These are phyloP conservation scores for Adelognathus sp. DNA, from an alignment of 2,888 invertebrate species.

Conservation along the genomic window DNA sequence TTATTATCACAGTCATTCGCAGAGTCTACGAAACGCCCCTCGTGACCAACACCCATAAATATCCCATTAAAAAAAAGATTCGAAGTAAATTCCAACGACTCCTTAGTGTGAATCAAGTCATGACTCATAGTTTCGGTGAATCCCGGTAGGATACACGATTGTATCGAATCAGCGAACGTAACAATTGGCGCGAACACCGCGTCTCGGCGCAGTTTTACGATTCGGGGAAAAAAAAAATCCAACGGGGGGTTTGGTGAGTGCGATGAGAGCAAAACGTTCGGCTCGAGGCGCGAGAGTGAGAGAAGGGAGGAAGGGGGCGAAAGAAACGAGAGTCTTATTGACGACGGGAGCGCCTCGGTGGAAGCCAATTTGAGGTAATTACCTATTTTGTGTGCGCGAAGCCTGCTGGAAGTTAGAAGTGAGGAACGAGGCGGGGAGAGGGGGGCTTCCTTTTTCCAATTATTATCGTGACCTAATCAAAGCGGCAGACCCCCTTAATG, in stretches of 20 bases:
- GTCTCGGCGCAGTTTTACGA: slow-evolving; percentile 40
- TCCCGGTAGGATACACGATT: background rate
- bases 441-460: slow-evolving; percentile 54
- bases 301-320: background rate
- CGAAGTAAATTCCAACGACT: background rate
- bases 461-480: slow-evolving; percentile 65
- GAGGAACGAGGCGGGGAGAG: slow-evolving; percentile 34
- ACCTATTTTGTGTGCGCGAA: slow-evolving; percentile 60
- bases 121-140: slow-evolving; percentile 15
- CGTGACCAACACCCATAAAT: background rate
- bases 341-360: slow-evolving; percentile 53
- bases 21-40: background rate
- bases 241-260: slow-evolving; percentile 38
- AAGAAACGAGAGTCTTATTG: slow-evolving; percentile 29
- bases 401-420: slow-evolving; percentile 29
- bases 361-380: slow-evolving; percentile 67
- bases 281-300: background rate
- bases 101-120: background rate
- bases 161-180: background rate
- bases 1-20: background rate
- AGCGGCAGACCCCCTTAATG: slow-evolving; percentile 60
- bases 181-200: slow-evolving; percentile 12
- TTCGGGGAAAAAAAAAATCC: slow-evolving; percentile 64
- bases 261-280: background rate
- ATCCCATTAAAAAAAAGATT: too few species aligned